These are phyloP conservation scores for Agrenia bidenticulata DNA, from an alignment of 2,888 invertebrate genomes.

Conservation along the genomic window DNA sequence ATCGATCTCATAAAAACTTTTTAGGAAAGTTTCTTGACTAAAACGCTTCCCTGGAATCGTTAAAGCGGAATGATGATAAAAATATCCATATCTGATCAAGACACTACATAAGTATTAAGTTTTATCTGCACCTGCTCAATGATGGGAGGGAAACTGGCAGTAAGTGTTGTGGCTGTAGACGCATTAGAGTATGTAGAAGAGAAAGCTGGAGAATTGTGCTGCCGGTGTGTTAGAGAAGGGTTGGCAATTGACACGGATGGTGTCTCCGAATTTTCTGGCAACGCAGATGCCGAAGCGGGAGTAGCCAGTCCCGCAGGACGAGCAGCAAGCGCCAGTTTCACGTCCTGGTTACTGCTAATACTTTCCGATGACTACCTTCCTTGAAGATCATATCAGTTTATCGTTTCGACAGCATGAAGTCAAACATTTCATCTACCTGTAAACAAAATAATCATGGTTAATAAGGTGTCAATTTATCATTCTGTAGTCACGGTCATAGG, in stretches of 20 bases:
- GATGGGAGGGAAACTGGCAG: conserved; percentile 44
- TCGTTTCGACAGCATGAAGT: background rate
- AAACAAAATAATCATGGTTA: conserved; percentile 1
- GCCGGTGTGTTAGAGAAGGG: conserved; percentile 27
- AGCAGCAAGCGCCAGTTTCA: conserved; percentile 53
- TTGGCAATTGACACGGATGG: conserved; percentile 27
- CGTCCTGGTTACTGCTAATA: conserved; percentile 41
- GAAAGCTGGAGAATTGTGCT: conserved; percentile 41
- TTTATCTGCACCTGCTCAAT: conserved; percentile 44
- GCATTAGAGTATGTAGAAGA: conserved; percentile 51
- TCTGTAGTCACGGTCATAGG: no score
- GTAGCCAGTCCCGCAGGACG: conserved; percentile 31
- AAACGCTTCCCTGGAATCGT: no score
- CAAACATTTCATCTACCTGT: conserved; percentile 1
- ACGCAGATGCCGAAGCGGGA: conserved; percentile 51
- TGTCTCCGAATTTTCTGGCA: conserved; percentile 41
- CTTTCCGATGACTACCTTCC: conserved; percentile 11
- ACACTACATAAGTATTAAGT: no score
- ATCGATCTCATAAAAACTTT: no score
- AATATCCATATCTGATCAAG: no score
- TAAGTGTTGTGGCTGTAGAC: conserved; percentile 49
- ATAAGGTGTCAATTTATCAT: conserved; percentile 9
- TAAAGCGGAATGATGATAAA: no score
- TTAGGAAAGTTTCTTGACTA: no score
- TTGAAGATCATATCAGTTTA: conserved; percentile 2